Evolutionary conservation across 2,113 vertebrate species (phyloP), one percentile per base, ranked within the genome.

Genomic region (Sorex fumeus): DNA sequence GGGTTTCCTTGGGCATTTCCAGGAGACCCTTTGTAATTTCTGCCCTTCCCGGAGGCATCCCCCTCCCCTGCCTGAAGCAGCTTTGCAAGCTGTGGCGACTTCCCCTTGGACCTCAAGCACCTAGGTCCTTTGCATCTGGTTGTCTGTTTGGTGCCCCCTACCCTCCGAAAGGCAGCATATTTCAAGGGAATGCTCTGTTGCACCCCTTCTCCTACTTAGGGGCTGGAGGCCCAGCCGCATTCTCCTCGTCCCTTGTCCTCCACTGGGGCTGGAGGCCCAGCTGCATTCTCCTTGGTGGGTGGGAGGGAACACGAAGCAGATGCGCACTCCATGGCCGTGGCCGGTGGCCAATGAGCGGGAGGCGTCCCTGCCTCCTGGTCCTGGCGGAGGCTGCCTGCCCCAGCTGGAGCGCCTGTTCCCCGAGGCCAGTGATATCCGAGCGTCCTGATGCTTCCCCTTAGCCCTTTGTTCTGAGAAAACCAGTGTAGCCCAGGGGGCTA

Each of bases 391-490:
- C 71, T 10, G 69, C 87, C 12, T 6, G 75, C n/a, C 94, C 88
- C 96, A 96, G 94, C 94, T 94, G 93, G 90, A 70, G 71, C 27
- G 9, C 87, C 72, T 50, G 74, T 80, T 93, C 92, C 91, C 94
- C 3, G 34, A 93, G 94, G 95, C 79, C 5, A 82, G 8, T 6
- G 32, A 57, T 77, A 57, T 79, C 87, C n/a, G 50, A 66, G 72
- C 77, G 84, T 92, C 88, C 76, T 36, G 18, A 80, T 11, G 40
- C 64, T 77, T 77, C 69, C 85, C 34, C 2, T 62, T 85, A 72
- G 92, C 64, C 79, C 86, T 96, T 96, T 97, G 96, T 97, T 93
- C 88, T 74, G 72, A 53, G 76, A 72, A 71, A 74, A 88, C 88
- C 87, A 60, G 75, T 66, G 19, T 27, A 28, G 76, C 66, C 71